Conservation (phyloP, 2,113 vertebrate species). For the Indri indri region DNA sequence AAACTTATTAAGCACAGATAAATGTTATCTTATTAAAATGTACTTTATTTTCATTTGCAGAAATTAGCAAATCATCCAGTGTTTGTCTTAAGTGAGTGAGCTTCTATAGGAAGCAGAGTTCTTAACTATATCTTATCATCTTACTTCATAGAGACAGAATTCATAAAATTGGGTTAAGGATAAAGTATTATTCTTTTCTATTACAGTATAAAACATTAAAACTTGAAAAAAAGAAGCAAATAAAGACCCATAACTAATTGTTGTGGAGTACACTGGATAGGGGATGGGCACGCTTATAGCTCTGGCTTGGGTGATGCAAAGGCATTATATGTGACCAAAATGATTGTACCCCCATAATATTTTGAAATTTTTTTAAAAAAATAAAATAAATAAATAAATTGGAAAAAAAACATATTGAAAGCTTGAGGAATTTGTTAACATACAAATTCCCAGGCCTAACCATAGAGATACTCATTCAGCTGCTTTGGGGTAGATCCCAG, state of each 20-base stretch:
- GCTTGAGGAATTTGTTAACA: not conserved
- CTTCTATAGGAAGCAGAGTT: not conserved
- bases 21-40: not conserved
- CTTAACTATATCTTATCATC: not conserved
- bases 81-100: not conserved
- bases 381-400: too few species aligned
- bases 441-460: not conserved
- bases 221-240: not conserved
- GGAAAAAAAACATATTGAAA: not conserved
- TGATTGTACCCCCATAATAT: too few species aligned
- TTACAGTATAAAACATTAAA: not conserved
- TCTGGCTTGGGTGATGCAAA: too few species aligned
- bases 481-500: not conserved
- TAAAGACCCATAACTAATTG: too few species aligned
- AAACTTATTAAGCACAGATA: not conserved
- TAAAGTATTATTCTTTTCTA: not conserved
- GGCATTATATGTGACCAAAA: too few species aligned
- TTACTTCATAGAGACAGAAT: not conserved
- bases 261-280: too few species aligned
- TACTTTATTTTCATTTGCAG: not conserved
- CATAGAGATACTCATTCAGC: not conserved
- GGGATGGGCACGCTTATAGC: too few species aligned
- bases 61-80: not conserved
- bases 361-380: too few species aligned
- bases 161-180: not conserved